These are phyloP conservation scores for Cephus pygmeus DNA, from an alignment of 2,888 invertebrate species.

Conservation along the genomic window DNA sequence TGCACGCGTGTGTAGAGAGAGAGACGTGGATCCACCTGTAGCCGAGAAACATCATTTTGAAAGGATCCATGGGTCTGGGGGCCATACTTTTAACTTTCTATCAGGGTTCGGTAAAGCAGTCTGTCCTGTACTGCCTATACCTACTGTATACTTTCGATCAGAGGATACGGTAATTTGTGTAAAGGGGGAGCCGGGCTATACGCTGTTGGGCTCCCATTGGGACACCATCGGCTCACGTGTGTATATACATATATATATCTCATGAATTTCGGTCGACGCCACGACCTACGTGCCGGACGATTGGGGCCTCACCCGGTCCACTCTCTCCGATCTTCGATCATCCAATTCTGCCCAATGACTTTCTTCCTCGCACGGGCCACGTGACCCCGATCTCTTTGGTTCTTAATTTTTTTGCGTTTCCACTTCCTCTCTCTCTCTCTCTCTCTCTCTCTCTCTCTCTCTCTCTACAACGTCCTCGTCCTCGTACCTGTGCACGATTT, in stretches of 20 bases:
- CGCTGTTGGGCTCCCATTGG: background rate
- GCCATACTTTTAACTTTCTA: background rate
- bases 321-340: slow-evolving; percentile 47
- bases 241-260: slow-evolving; percentile 1
- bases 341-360: slow-evolving; percentile 33
- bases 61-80: background rate
- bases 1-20: background rate
- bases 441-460: slow-evolving; percentile 16
- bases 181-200: background rate
- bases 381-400: slow-evolving; percentile 37
- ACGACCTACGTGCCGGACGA: slow-evolving; percentile 25
- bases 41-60: background rate
- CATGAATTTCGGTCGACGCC: slow-evolving; percentile 41
- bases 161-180: background rate
- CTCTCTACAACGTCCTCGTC: slow-evolving; percentile 13
- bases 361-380: slow-evolving; percentile 46
- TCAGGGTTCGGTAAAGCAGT: background rate
- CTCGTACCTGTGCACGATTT: background rate
- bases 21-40: background rate
- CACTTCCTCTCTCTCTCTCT: background rate
- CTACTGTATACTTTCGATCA: background rate
- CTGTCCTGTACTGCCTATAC: background rate
- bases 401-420: background rate
- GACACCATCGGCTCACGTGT: no score
- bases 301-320: slow-evolving; percentile 34